These are phyloP conservation scores for Gallinago solitaria DNA, from an alignment of 2,797 vertebrate species.

Conservation along the genomic window DNA sequence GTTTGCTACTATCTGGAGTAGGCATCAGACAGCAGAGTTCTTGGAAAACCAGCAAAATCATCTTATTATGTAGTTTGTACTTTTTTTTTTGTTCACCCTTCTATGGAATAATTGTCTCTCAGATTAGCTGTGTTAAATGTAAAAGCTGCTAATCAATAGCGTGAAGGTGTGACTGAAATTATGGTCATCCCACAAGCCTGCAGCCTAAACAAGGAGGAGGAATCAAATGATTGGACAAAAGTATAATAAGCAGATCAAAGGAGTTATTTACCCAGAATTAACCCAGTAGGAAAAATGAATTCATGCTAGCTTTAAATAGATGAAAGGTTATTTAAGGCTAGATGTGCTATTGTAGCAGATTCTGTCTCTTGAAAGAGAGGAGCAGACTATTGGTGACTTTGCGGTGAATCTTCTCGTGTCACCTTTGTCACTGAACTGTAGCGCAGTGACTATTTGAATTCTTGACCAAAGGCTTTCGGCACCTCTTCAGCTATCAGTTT, in stretches of 20 bases:
- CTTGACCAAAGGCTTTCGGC: not conserved
- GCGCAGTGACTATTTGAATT: not conserved
- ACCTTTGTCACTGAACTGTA: not conserved
- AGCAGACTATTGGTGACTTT: not conserved
- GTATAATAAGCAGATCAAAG: slow-evolving; percentile 40
- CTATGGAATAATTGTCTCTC: not conserved
- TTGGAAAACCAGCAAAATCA: not conserved
- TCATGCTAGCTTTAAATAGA: slow-evolving; percentile 27
- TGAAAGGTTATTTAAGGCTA: slow-evolving; percentile 39
- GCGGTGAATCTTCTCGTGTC: not conserved
- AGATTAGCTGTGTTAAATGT: slow-evolving; percentile 5
- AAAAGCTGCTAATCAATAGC: slow-evolving; percentile 20
- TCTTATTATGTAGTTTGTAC: not conserved
- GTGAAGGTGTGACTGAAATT: slow-evolving; percentile 8
- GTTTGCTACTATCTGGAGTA: not conserved
- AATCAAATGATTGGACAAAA: not conserved
- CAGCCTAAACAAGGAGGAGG: slow-evolving; percentile 18
- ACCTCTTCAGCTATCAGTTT: not conserved
- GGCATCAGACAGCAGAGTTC: not conserved
- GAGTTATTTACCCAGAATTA: slow-evolving; percentile 31
- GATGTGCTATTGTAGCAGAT: not conserved
- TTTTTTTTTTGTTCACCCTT: not conserved
- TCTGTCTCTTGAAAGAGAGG: not conserved
- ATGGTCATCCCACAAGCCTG: not conserved
- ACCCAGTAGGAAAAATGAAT: slow-evolving; percentile 22